Percentiles rank a stretch among this genome's conserved stretches.
phyloP scores from a whole-genome alignment of 2,113 vertebrate genomes.

The Lathamus discolor region DNA sequence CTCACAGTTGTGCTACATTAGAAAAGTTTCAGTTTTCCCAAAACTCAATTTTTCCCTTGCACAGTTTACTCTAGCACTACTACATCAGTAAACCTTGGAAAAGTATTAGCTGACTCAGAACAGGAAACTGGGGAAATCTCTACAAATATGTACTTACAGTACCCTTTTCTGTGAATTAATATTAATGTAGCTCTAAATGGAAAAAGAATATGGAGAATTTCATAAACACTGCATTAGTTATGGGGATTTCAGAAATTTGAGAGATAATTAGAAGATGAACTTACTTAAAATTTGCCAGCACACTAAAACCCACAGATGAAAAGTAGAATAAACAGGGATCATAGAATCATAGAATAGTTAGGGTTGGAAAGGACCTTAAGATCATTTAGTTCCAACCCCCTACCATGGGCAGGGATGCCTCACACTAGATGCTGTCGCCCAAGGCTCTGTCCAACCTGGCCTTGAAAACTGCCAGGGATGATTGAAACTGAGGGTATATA shows the following conservation, averaged over 20 bases:
- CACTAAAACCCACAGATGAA: neutral
- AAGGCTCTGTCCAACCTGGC: neutral
- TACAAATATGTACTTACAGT: neutral
- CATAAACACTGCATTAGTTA: neutral
- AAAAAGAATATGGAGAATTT: neutral
- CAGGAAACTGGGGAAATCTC: neutral
- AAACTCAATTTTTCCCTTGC: neutral
- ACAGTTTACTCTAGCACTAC: neutral
- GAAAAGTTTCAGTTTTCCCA: neutral
- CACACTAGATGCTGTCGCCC: neutral
- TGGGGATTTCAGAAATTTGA: neutral
- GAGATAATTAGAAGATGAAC: neutral
- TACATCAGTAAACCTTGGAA: neutral
- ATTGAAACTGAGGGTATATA: neutral
- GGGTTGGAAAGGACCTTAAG: neutral
- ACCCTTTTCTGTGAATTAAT: neutral
- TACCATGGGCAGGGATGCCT: neutral
- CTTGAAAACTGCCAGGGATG: neutral
- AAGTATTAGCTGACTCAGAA: neutral
- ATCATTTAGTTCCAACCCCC: neutral
- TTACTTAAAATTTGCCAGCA: neutral
- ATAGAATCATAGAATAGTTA: neutral
- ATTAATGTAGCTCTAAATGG: neutral
- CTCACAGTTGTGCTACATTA: neutral
- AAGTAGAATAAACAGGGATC: neutral